Evolutionary conservation across 2,113 vertebrate genomes (phyloP).

Genomic region (Micronycteris hirsuta): DNA sequence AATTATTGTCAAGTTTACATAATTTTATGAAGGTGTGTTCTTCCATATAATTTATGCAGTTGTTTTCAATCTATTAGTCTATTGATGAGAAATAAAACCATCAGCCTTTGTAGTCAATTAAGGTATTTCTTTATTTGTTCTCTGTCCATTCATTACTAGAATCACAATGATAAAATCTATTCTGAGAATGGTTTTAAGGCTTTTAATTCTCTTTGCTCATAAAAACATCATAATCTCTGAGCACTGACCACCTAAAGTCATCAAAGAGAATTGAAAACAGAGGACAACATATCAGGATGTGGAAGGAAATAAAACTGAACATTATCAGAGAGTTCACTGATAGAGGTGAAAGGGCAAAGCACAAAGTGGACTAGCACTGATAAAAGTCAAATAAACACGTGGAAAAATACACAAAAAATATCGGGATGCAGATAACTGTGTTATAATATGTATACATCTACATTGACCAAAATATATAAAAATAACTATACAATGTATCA

Average conservation of each 20-base stretch:
- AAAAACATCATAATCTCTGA: slow-evolving; percentile 47
- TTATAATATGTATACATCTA: background rate
- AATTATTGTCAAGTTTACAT: background rate
- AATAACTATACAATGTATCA: background rate
- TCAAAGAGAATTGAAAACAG: slow-evolving; percentile 48
- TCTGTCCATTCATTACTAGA: background rate
- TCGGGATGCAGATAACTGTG: background rate
- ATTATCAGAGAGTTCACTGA: background rate
- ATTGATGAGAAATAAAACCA: background rate
- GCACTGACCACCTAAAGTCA: background rate
- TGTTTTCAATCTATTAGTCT: slow-evolving; percentile 3
- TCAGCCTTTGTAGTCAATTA: background rate
- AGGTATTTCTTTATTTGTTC: background rate
- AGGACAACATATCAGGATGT: background rate
- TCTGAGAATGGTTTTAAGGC: background rate
- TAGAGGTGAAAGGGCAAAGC: background rate
- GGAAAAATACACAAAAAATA: background rate
- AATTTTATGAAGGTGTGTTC: slow-evolving; percentile 25
- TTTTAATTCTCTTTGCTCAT: background rate
- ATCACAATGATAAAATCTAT: background rate
- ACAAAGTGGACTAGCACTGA: background rate
- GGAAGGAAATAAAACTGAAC: background rate
- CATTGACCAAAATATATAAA: background rate
- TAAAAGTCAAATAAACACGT: slow-evolving; percentile 13
- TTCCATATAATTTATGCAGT: background rate